Conservation (phyloP, 1,140 invertebrate species). For the Melanaphis sacchari region DNA sequence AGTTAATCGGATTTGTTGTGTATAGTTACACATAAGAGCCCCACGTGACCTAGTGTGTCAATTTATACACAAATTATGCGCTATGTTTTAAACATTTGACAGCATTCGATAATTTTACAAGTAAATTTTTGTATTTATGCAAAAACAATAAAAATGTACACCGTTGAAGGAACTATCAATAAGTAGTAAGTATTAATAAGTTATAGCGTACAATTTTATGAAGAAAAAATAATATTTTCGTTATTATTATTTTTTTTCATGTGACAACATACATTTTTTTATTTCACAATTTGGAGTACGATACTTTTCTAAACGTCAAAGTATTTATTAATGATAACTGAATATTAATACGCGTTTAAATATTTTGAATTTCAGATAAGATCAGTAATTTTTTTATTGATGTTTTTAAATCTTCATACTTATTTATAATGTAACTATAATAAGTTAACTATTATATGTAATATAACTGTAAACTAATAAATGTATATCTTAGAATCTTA, state of each 20-base stretch:
- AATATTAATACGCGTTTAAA: neutral
- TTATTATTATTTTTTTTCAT: neutral
- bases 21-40: neutral
- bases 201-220: neutral
- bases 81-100: too few relatives aligned
- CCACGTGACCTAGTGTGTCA: too few relatives aligned
- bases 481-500: too few relatives aligned
- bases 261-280: neutral
- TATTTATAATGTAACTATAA: neutral
- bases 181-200: too few relatives aligned
- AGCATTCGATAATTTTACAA: too few relatives aligned
- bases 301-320: neutral
- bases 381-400: neutral
- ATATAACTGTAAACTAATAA: too few relatives aligned
- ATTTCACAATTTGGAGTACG: neutral
- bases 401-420: neutral
- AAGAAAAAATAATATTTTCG: neutral
- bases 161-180: too few relatives aligned
- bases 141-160: too few relatives aligned
- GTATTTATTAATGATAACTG: neutral
- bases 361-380: neutral
- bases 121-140: too few relatives aligned
- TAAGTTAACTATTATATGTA: neutral
- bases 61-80: too few relatives aligned
- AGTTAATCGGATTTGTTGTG: neutral